Conservation (phyloP, 2,113 vertebrate species). For the Engraulis encrasicolus region DNA sequence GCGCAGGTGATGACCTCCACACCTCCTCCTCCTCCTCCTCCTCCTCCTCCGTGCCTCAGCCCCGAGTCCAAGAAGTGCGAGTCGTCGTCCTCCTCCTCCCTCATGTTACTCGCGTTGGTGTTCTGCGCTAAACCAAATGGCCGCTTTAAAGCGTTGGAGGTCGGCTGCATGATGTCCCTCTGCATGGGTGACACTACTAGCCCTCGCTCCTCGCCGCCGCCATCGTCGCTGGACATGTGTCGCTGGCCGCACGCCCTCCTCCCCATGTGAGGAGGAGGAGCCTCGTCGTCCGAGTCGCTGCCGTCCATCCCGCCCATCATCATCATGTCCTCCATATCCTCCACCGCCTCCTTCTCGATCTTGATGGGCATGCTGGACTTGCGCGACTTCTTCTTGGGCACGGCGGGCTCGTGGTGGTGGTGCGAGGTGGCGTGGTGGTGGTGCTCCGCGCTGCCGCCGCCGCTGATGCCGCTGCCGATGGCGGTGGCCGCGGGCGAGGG, state of each 20-base stretch:
- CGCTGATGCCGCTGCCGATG: no score
- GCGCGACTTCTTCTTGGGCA: constrained; percentile 98
- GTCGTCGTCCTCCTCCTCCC: constrained; percentile 57
- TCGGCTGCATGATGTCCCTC: constrained; percentile 60
- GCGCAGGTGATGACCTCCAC: constrained; percentile 57
- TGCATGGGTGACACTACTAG: constrained; percentile 49
- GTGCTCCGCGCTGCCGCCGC: no score
- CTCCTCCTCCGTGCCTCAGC: constrained; percentile 64
- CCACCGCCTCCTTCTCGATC: constrained; percentile 88
- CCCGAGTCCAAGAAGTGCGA: constrained; percentile 61
- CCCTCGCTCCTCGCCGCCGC: constrained; percentile 57
- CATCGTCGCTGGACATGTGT: constrained; percentile 52
- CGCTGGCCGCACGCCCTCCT: constrained; percentile 46
- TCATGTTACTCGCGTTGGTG: constrained; percentile 50
- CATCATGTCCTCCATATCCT: constrained; percentile 69
- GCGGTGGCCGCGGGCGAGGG: constrained; percentile 71
- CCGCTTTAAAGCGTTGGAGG: constrained; percentile 62
- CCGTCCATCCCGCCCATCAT: constrained; percentile 70
- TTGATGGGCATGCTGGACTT: constrained; percentile 99
- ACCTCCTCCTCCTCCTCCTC: constrained; percentile 56
- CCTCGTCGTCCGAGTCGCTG: constrained; percentile 83
- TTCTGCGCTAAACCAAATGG: constrained; percentile 62
- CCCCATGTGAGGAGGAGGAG: constrained; percentile 69
- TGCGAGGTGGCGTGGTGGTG: no score
- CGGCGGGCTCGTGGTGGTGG: no score